phyloP scores from a whole-genome alignment of 2,888 invertebrate species.

The Pandemis cinnamomeana region DNA sequence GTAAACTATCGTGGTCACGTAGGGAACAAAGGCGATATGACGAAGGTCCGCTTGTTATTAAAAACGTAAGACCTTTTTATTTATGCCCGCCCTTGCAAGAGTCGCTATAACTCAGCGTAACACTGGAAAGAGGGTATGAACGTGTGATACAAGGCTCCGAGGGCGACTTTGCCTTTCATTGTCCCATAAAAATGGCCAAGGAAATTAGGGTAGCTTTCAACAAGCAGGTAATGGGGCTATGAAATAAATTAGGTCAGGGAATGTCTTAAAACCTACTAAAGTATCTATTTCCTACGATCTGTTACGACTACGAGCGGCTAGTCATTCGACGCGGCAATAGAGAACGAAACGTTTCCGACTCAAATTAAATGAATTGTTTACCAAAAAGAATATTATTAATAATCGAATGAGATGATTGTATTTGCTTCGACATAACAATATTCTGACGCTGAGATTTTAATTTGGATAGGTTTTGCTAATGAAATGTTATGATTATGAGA shows the following conservation, averaged over 20 bases:
- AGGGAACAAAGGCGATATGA: slow-evolving; percentile 69
- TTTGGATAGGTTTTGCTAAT: too few species aligned
- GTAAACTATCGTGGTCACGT: slow-evolving; percentile 64
- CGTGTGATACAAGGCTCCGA: slow-evolving; percentile 41
- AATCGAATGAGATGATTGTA: too few species aligned
- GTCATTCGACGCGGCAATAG: too few species aligned
- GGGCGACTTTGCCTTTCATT: slow-evolving; percentile 18
- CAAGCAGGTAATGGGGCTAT: not conserved
- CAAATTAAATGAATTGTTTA: too few species aligned
- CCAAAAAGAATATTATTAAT: too few species aligned
- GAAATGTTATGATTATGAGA: too few species aligned
- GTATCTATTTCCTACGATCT: too few species aligned
- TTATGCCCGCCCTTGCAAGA: slow-evolving; percentile 56
- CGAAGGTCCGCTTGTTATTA: slow-evolving; percentile 69
- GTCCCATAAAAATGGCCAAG: slow-evolving; percentile 10
- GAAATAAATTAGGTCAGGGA: not conserved
- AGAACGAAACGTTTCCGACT: too few species aligned
- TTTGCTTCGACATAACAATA: too few species aligned
- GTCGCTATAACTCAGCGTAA: slow-evolving; percentile 47
- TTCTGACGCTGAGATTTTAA: too few species aligned
- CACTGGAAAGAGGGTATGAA: slow-evolving; percentile 38
- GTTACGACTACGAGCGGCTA: too few species aligned
- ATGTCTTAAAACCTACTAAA: not conserved
- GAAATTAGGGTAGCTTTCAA: not conserved
- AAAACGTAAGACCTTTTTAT: slow-evolving; percentile 68